Base-by-base conservation (phyloP, 2,888 invertebrate species). In the Cheilosia urbana region DNA sequence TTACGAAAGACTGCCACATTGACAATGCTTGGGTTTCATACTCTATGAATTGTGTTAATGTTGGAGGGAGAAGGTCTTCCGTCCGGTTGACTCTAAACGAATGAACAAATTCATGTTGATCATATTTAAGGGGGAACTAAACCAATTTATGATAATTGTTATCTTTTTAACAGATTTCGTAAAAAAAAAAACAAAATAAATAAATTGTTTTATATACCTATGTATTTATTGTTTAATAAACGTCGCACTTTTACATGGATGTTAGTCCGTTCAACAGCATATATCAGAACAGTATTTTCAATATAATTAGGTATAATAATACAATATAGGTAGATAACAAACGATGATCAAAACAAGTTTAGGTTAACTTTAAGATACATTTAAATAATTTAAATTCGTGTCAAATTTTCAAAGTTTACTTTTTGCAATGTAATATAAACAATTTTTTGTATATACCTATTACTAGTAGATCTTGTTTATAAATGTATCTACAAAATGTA, bases 11-110 rank as follows among this genome's bases (percentile, higher is more conserved):
- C 17, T 17, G 7, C 7, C 30, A 30, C 30, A 30, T 7, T 30
- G 30, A 9, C 6, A 21, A 15, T 24, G 4, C 21, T 53, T 51
- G 57, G n/a, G 49, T 19, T 65, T 78, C 19, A 19, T 17, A 37
- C 13, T 13, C 13, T 13, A 24, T 34, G 27, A 69, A 62, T 47
- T 63, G 47, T 62, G 57, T 63, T 51, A 17, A 42, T 51, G 24
- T 66, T 83, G 78, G 83, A 21, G 78, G 68, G 83, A 78, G 73
- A 73, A 63, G 49, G 15, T 65, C 34, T 71, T 49, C 47, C 17
- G 5, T 55, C 53, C 27, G 40, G 40, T 40, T 62, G 51, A 17
- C n/a, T 53, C 5, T 63, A 13, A 45, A 49, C 9, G 13, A 24
- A n/a, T 17, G 34, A 73, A 73, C 63, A 63, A 47, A 34, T 73